These are phyloP conservation scores for Esox masquinongy DNA, from an alignment of 2,797 vertebrate genomes.

Conservation along the genomic window DNA sequence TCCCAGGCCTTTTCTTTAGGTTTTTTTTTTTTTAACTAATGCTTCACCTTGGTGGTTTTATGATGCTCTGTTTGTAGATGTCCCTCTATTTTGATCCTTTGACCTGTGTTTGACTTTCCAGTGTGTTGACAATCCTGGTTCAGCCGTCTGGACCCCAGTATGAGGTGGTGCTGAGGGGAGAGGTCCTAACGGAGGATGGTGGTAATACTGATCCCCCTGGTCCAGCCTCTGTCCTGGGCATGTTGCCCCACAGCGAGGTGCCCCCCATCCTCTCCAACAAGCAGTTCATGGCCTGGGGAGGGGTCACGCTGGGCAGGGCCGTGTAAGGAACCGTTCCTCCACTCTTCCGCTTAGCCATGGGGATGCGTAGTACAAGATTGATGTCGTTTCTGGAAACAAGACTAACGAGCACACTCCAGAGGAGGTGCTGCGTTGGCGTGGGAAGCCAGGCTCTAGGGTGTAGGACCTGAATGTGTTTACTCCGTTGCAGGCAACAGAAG, in stretches of 20 bases:
- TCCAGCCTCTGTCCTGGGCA: conserved; percentile 37
- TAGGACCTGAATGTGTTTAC: not conserved
- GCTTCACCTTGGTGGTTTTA: not conserved
- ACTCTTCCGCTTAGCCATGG: not conserved
- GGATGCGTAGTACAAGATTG: not conserved
- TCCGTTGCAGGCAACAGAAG: conserved; percentile 85
- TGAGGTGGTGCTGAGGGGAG: conserved; percentile 88
- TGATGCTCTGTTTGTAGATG: not conserved
- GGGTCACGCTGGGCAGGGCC: conserved; percentile 86
- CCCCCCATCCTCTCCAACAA: conserved; percentile 95
- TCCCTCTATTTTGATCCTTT: not conserved
- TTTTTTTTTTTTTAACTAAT: too few species aligned
- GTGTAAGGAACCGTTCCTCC: conserved; percentile 75
- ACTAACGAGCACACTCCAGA: too few species aligned
- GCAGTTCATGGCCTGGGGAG: conserved; percentile 93
- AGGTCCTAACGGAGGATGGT: conserved; percentile 49
- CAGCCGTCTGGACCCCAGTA: conserved; percentile 93
- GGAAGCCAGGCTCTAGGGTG: not conserved
- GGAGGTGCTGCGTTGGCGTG: not conserved
- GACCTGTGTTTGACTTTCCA: conserved; percentile 44
- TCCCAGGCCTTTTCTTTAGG: too few species aligned
- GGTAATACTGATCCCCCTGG: conserved; percentile 46
- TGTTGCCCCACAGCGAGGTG: conserved; percentile 62
- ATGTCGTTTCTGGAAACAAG: too few species aligned
- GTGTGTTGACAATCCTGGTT: conserved; percentile 90